These are phyloP conservation scores for Acridotheres tristis DNA, from an alignment of 2,797 vertebrate genomes.

Conservation along the genomic window DNA sequence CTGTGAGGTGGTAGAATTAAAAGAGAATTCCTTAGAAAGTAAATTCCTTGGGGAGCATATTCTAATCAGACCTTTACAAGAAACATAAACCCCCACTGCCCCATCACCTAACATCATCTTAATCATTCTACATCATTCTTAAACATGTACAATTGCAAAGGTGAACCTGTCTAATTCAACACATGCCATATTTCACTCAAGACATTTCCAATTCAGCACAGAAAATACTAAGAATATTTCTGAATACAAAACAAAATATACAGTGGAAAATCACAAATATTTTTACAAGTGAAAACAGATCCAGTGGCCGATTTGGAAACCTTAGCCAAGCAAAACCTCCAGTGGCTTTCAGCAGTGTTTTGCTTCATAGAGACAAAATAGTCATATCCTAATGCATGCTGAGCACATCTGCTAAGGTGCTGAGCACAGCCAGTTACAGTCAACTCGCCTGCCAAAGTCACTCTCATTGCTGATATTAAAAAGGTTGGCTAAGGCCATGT, in stretches of 20 bases:
- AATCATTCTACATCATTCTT: background rate
- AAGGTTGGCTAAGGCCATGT: background rate
- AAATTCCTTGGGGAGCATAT: background rate
- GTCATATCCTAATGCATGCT: background rate
- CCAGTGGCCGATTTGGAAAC: background rate
- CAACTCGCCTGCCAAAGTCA: background rate
- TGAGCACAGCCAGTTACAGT: background rate
- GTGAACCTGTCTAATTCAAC: background rate
- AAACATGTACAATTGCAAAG: background rate
- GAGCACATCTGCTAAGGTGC: slow-evolving; percentile 27
- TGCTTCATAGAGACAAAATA: background rate
- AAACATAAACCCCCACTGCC: background rate
- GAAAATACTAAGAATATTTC: background rate
- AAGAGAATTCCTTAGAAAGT: background rate
- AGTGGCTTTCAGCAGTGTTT: background rate
- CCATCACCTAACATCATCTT: background rate
- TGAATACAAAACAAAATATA: no score
- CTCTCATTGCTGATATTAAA: background rate
- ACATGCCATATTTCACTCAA: background rate
- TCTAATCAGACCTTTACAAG: background rate
- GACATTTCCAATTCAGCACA: background rate
- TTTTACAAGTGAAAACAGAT: background rate
- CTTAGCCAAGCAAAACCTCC: background rate
- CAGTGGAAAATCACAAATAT: background rate
- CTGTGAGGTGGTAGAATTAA: background rate